Evolutionary conservation across 2,888 invertebrate genomes (phyloP), one percentile per base, ranked within the genome.

Genomic region (Lasioglossum leucozonium): DNA sequence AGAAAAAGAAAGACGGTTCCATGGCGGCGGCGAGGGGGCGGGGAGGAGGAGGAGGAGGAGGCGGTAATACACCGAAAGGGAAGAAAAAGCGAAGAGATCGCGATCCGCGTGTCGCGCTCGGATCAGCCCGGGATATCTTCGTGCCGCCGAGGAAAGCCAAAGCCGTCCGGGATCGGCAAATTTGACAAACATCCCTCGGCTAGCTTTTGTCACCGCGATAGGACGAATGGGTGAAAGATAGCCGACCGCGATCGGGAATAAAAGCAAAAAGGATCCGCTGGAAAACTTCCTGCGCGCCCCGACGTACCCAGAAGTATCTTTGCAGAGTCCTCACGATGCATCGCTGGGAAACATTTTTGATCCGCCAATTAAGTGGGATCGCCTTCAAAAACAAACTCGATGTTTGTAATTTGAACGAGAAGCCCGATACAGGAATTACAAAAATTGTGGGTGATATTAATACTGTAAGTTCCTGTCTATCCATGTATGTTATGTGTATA

Each of bases 101-200:
- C 37, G 62, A 77, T 65, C 62, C 58, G 69, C 42, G 51, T 58
- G 69, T 58, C 74, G 10, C 69, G 58, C 47, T 22, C 30, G 69
- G 58, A 18, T 67, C 82, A 34, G n/a, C 16, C 18, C 44, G 2
- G 55, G 34, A n/a, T 51, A 72, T 67, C 42, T 72, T 26, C 76
- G 72, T 51, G 34, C 47, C 47, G 65, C 42, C 26, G 55, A 67
- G 55, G 69, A 80, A 75, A 80, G 69, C 58, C 79, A 42, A 47
- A 42, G 77, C 51, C 67, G 72, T 16, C 26, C 30, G 72, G 26
- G 18, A 44, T 67, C 47, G 65, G 72, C 34, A 79, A 87, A 87
- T 87, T 85, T 85, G 85, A 87, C 87, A 76, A 88, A 88, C 77
- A 83, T 83, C 73, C 72, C 42, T n/a, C 62, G 82, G 11, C 62